Percentiles rank a stretch among this genome's conserved stretches.
These are phyloP conservation scores for Eremobia ochroleuca DNA, from an alignment of 2,888 invertebrate genomes.

Conservation along the genomic window DNA sequence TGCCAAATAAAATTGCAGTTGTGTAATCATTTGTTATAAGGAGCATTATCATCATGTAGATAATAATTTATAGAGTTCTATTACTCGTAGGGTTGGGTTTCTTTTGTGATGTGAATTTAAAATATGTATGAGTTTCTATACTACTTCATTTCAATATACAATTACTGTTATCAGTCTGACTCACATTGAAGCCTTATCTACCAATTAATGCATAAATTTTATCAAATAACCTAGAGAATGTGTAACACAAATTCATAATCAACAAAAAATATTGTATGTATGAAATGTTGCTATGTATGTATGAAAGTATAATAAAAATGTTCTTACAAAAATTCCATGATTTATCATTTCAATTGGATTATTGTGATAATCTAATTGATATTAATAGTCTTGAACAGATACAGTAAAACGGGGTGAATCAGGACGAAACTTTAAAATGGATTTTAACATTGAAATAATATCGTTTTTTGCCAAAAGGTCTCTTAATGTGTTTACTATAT, in stretches of 20 bases:
- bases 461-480: too few species aligned
- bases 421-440: too few species aligned
- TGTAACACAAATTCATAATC: constrained; percentile 35
- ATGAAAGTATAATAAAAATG: constrained; percentile 49
- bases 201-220: constrained; percentile 49
- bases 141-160: constrained; percentile 29
- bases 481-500: too few species aligned
- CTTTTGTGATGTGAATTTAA: constrained; percentile 36
- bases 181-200: constrained; percentile 60
- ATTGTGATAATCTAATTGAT: neutral
- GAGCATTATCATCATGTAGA: constrained; percentile 25
- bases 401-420: too few species aligned
- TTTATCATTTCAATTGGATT: neutral
- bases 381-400: neutral
- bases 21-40: constrained; percentile 7
- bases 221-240: constrained; percentile 41
- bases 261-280: constrained; percentile 48
- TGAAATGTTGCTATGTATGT: constrained; percentile 46
- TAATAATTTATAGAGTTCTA: constrained; percentile 23
- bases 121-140: constrained; percentile 19
- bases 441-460: too few species aligned
- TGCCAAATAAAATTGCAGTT: constrained; percentile 24
- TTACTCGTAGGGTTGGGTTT: constrained; percentile 27
- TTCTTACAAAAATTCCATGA: constrained; percentile 39
- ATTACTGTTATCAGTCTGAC: constrained; percentile 45